A percentile compares a stretch with the other conserved stretches of the same genome.
Conservation (phyloP, 2,797 vertebrate species). For the Argya squamiceps region DNA sequence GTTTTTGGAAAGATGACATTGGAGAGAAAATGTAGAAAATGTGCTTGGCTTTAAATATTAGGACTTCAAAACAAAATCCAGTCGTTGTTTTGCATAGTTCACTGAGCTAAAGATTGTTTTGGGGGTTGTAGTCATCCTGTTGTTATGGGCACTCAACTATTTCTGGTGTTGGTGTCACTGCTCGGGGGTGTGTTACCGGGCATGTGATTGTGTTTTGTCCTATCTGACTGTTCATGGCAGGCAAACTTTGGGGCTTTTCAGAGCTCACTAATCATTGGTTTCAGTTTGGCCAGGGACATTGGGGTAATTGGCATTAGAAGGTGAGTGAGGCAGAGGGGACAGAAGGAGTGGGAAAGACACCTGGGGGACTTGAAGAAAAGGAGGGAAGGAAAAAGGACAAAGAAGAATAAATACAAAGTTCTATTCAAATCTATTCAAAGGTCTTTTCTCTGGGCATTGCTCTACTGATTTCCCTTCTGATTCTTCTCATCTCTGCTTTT, state of each 20-base stretch:
- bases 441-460: background rate
- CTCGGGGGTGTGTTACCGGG: background rate
- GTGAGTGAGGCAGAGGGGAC: background rate
- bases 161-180: background rate
- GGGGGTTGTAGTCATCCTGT: background rate
- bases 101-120: background rate
- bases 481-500: background rate
- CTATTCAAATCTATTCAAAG: background rate
- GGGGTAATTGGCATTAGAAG: background rate
- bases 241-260: background rate
- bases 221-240: background rate
- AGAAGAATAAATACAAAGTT: background rate
- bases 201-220: background rate
- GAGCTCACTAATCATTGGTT: background rate
- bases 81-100: background rate
- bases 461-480: background rate
- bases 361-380: background rate
- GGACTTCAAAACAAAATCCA: background rate
- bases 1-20: constrained; percentile 5
- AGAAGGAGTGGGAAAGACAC: background rate
- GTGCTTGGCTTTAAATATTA: constrained; percentile 41
- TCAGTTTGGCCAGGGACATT: background rate
- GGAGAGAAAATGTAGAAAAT: background rate
- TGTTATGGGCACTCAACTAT: background rate
- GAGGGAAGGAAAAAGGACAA: background rate